phyloP scores from a whole-genome alignment of 2,113 vertebrate genomes.

The Agapornis roseicollis region DNA sequence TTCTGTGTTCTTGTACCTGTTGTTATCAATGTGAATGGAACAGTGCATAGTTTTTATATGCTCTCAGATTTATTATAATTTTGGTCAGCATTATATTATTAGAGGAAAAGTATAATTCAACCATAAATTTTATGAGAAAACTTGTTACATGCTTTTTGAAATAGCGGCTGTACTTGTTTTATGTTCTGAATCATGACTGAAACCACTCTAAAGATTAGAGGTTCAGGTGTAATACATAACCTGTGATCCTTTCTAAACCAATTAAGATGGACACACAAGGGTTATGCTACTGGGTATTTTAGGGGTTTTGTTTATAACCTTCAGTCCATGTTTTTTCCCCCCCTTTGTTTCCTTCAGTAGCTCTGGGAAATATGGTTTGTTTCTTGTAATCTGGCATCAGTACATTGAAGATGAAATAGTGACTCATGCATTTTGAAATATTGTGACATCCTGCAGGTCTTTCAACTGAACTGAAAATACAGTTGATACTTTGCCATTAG shows the following conservation, averaged over 20 bases:
- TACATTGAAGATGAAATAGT: not conserved
- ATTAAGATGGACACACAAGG: not conserved
- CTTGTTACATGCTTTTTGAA: not conserved
- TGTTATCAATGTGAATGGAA: not conserved
- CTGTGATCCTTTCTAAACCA: not conserved
- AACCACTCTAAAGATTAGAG: not conserved
- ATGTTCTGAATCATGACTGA: not conserved
- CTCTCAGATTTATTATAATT: not conserved
- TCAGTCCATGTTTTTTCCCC: not conserved
- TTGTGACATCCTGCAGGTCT: not conserved
- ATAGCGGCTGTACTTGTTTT: not conserved
- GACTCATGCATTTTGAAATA: not conserved
- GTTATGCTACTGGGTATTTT: not conserved
- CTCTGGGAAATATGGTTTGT: not conserved
- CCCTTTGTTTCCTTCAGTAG: not conserved
- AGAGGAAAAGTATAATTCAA: not conserved
- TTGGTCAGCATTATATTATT: not conserved
- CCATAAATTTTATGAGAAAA: not conserved
- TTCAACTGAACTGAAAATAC: not conserved
- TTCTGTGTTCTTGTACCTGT: not conserved
- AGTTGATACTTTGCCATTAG: not conserved
- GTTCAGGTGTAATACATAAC: not conserved
- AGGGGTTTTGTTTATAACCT: not conserved
- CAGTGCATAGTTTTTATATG: not conserved
- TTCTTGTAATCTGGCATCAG: not conserved